Evolutionary conservation across 2,888 invertebrate species (phyloP).

Genomic region (Pterostichus madidus): DNA sequence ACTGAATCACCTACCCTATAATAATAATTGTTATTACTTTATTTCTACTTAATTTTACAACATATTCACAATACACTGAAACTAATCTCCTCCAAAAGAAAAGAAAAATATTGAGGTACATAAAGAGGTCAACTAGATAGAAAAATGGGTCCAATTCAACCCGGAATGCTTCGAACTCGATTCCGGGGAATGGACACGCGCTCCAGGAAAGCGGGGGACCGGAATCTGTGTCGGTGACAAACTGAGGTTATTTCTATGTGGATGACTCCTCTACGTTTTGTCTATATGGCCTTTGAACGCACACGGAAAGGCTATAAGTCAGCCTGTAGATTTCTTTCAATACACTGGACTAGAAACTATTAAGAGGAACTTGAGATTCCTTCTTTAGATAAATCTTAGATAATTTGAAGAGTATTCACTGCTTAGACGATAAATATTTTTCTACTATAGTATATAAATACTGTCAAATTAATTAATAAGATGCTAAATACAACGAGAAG

Average conservation of each 20-base stretch:
- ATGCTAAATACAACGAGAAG: no score
- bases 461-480: no score
- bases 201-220: not conserved
- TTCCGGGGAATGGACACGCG: slow-evolving; percentile 32
- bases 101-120: slow-evolving; percentile 9
- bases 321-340: slow-evolving; percentile 22
- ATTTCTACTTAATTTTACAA: no score
- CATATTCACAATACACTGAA: not conserved
- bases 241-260: slow-evolving; percentile 59
- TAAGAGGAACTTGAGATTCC: not conserved
- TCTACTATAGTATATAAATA: no score
- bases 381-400: not conserved
- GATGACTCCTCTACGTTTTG: slow-evolving; percentile 50
- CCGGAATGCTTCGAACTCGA: slow-evolving; percentile 46
- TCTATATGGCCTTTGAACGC: slow-evolving; percentile 58
- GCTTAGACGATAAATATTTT: no score
- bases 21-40: no score
- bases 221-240: slow-evolving; percentile 41
- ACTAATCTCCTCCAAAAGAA: not conserved
- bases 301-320: slow-evolving; percentile 28
- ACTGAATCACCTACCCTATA: no score
- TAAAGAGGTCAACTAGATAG: slow-evolving; percentile 50
- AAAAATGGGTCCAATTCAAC: slow-evolving; percentile 56
- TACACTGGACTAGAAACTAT: not conserved
- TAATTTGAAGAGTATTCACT: not conserved